Percentiles rank a stretch among this genome's conserved stretches.
These are phyloP conservation scores for Chaetophractus vellerosus DNA, from an alignment of 2,797 vertebrate genomes.

Conservation along the genomic window DNA sequence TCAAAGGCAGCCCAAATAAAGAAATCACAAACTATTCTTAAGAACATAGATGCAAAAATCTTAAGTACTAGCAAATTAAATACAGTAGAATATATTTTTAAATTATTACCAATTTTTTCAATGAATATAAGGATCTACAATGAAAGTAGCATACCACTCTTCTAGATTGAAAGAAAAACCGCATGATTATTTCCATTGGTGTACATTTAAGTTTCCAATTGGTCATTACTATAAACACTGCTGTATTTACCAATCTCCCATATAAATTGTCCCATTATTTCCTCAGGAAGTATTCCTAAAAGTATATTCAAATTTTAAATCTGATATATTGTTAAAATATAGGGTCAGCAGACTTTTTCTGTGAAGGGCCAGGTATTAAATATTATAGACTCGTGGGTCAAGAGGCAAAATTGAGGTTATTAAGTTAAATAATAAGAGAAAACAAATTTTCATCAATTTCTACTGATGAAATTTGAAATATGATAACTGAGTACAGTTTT, in stretches of 20 bases:
- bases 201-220: neutral
- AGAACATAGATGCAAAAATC: too few relatives aligned
- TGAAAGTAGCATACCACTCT: conserved; percentile 13
- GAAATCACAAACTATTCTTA: neutral
- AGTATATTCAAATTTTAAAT: conserved; percentile 27
- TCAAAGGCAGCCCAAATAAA: neutral
- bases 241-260: conserved; percentile 23
- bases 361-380: too few relatives aligned
- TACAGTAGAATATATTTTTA: neutral
- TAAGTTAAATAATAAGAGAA: neutral
- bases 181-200: neutral
- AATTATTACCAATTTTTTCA: neutral
- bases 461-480: conserved; percentile 54
- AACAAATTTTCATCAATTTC: conserved; percentile 37
- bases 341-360: too few relatives aligned
- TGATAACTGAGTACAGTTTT: neutral
- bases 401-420: neutral
- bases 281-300: conserved; percentile 21
- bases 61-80: too few relatives aligned
- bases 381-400: too few relatives aligned
- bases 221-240: conserved; percentile 45
- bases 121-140: conserved; percentile 1
- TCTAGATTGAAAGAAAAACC: neutral
- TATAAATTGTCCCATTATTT: conserved; percentile 26
- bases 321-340: conserved; percentile 47